Evolutionary conservation across 2,888 invertebrate species (phyloP).

Genomic region (Pseudanteris insignis): DNA sequence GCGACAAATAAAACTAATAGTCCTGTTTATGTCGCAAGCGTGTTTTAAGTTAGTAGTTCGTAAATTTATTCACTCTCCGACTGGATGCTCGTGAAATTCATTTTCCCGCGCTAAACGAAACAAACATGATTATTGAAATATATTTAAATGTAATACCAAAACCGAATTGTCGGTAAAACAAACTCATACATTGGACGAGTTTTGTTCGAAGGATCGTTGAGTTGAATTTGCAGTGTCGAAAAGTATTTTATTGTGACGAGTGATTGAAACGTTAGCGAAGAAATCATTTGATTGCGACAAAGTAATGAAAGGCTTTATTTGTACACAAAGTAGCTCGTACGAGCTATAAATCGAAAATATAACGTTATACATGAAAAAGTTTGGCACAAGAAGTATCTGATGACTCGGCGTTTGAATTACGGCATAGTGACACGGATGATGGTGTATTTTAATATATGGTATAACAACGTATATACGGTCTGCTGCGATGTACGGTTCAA

Average conservation of each 20-base stretch:
- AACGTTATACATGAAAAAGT: slow-evolving; percentile 6
- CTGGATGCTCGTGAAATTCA: too few relatives aligned
- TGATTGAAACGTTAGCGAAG: neutral
- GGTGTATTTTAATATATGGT: slow-evolving; percentile 32
- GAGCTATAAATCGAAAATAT: slow-evolving; percentile 15
- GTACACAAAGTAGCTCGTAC: slow-evolving; percentile 1
- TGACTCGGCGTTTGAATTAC: slow-evolving; percentile 25
- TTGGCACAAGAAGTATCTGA: slow-evolving; percentile 21
- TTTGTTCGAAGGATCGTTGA: neutral
- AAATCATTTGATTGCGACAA: slow-evolving; percentile 1
- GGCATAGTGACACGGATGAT: slow-evolving; percentile 10
- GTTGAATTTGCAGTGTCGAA: neutral
- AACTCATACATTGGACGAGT: too few relatives aligned
- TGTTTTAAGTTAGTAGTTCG: slow-evolving; percentile 48
- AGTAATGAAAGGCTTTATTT: slow-evolving; percentile 4
- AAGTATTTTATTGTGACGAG: neutral
- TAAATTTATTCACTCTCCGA: slow-evolving; percentile 44
- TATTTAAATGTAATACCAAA: too few relatives aligned
- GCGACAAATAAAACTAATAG: too few relatives aligned
- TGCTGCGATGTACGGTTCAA: slow-evolving; percentile 23
- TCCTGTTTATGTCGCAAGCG: too few relatives aligned
- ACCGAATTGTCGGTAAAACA: neutral
- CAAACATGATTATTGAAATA: too few relatives aligned
- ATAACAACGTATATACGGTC: slow-evolving; percentile 13
- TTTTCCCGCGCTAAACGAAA: too few relatives aligned